Evolutionary conservation across 1,140 invertebrate species (phyloP), one percentile per base, ranked within the genome.

Genomic region (Neomicropteryx cornuta): DNA sequence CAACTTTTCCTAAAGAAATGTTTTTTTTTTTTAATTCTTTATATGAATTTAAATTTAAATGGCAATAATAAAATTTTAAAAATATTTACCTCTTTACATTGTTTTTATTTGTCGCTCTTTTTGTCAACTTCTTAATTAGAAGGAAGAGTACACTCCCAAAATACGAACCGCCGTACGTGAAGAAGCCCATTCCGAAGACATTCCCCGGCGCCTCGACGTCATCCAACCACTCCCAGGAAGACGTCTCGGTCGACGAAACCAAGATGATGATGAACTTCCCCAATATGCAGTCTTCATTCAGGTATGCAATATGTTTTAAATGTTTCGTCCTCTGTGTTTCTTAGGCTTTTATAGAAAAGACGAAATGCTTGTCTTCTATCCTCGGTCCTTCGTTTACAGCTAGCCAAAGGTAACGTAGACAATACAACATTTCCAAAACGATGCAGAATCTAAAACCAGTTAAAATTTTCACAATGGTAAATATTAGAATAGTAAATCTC

Each of bases 141-240:
- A 85, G 84, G 72, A 88, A 87, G 74, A 87, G 83, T 53, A 85
- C 84, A 40, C 72, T 87, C 60, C 81, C 83, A 51, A 88, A 87
- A 60, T 87, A 84, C 61, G 85, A 90, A 60, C 78, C 81, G 42
- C 82, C 85, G 22, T 89, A 87, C 67, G 72, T 76, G 50, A 89
- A 87, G 71, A 85, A 87, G 54, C 80, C 82, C 17, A 75, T 79
- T 42, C 72, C 75, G 34, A 87, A 86, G 66, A 77, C 71, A 48
- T 81, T 79, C 62, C 61, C 65, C 23, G 61, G 56, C 18, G 68
- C 71, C 21, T 71, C 72, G 8, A 68, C 75, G n/a, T 65, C 77
- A n/a, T 70, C 73, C 38, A 77, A 77, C 58, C 77, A 79, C 56
- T 77, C 77, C 6, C 76, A 79, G 53, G 78, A 84, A 51, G 83